A percentile compares a stretch with the other conserved stretches of the same genome.
phyloP scores from a whole-genome alignment of 2,888 invertebrate species.

The Nemurella pictetii region DNA sequence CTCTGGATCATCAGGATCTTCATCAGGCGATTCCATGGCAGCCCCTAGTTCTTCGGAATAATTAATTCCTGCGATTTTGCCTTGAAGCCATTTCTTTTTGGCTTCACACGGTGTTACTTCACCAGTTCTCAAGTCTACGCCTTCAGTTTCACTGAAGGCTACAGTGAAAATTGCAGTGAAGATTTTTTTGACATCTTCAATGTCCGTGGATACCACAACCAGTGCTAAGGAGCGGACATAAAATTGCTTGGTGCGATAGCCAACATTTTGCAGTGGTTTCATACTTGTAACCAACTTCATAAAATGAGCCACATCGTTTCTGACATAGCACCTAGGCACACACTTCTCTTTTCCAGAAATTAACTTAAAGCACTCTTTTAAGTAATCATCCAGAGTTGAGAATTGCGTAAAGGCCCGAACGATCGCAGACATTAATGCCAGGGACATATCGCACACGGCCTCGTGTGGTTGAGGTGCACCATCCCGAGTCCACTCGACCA shows the following conservation, averaged over 20 bases:
- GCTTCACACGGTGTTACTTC: too few relatives aligned
- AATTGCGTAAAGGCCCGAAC: not conserved
- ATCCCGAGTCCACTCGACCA: too few relatives aligned
- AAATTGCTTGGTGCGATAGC: not conserved
- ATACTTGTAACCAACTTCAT: not conserved
- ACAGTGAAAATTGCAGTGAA: not conserved
- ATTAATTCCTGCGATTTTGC: too few relatives aligned
- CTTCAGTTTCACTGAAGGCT: conserved; percentile 1
- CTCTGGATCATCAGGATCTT: too few relatives aligned
- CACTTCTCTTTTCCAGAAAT: too few relatives aligned
- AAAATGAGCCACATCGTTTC: not conserved
- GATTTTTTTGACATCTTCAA: not conserved
- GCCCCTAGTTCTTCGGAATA: too few relatives aligned
- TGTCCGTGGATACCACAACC: not conserved
- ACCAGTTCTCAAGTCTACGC: not conserved
- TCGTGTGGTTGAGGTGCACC: too few relatives aligned
- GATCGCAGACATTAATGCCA: conserved; percentile 24
- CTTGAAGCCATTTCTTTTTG: too few relatives aligned
- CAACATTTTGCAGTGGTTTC: not conserved
- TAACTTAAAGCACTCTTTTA: not conserved
- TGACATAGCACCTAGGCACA: not conserved
- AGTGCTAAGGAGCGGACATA: not conserved
- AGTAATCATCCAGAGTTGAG: not conserved
- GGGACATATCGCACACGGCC: too few relatives aligned
- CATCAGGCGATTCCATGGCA: too few relatives aligned